phyloP scores from a whole-genome alignment of 35 echinoderm and acorn worm genomes.

The Anneissia japonica region DNA sequence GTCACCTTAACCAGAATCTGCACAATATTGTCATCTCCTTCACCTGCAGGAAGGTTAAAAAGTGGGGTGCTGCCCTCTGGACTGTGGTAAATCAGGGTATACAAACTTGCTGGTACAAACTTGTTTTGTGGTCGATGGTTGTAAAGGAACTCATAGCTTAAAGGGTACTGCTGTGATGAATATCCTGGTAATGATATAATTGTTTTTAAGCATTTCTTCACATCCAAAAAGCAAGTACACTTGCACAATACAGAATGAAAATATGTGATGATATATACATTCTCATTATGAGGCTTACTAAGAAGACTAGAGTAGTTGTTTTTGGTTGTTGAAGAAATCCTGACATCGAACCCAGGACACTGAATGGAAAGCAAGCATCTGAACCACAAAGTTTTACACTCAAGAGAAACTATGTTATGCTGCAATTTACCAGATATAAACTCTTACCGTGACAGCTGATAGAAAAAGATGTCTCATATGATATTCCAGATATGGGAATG shows the following conservation, averaged over 20 bases:
- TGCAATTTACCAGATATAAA: too few relatives aligned
- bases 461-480: constrained; percentile 39
- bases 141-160: constrained; percentile 45
- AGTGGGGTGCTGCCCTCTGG: constrained; percentile 39
- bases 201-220: too few relatives aligned
- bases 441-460: constrained; percentile 49
- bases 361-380: too few relatives aligned
- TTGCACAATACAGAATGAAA: too few relatives aligned
- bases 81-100: constrained; percentile 41
- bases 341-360: too few relatives aligned
- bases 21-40: constrained; percentile 13
- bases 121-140: constrained; percentile 18
- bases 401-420: too few relatives aligned
- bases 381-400: too few relatives aligned
- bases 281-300: too few relatives aligned
- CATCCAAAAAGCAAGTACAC: too few relatives aligned
- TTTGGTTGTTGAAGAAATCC: too few relatives aligned
- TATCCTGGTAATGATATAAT: constrained; percentile 40
- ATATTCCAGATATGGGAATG: constrained; percentile 29
- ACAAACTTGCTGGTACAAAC: not conserved
- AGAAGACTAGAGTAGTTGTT: too few relatives aligned
- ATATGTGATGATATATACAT: too few relatives aligned
- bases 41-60: constrained; percentile 34
- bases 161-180: constrained; percentile 19
- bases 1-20: constrained; percentile 47